phyloP scores from a whole-genome alignment of 2,888 invertebrate species.

The Pediacus dermestoides region DNA sequence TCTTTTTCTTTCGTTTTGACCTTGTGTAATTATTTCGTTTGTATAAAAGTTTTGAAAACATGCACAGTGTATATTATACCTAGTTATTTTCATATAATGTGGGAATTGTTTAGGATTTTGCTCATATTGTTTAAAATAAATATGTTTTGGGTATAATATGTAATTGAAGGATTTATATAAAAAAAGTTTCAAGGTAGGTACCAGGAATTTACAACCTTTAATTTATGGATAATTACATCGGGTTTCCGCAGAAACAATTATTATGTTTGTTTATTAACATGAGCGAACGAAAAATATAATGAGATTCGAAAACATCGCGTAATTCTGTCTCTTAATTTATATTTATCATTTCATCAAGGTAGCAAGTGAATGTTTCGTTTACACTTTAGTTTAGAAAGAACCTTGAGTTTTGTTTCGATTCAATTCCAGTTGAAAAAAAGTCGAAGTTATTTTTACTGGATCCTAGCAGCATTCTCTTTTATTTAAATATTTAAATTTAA shows the following conservation, averaged over 20 bases:
- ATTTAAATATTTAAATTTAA: constrained; percentile 36
- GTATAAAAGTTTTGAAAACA: no score
- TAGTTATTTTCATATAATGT: no score
- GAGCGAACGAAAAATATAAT: constrained; percentile 13
- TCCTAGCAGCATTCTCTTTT: constrained; percentile 35
- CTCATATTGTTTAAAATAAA: constrained; percentile 12
- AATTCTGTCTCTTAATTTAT: constrained; percentile 23
- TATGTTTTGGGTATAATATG: constrained; percentile 12
- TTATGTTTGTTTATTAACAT: constrained; percentile 5
- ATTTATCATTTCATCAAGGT: constrained; percentile 37
- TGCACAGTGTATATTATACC: no score
- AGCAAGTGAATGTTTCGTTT: constrained; percentile 38
- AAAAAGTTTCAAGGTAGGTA: constrained; percentile 6
- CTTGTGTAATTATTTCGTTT: no score
- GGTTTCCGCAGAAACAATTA: constrained; percentile 1
- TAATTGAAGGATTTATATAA: constrained; percentile 4
- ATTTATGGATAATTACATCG: constrained; percentile 5
- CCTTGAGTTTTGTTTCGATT: constrained; percentile 36
- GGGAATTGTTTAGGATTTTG: no score
- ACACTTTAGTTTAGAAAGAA: constrained; percentile 39
- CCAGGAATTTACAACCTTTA: constrained; percentile 6
- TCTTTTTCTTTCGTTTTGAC: no score
- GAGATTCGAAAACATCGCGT: constrained; percentile 17
- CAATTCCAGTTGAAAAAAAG: constrained; percentile 31
- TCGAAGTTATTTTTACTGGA: constrained; percentile 31